Percentiles rank a stretch among this genome's conserved stretches.
Conservation (phyloP, 2,888 invertebrate genomes). For the Euclidia mi region DNA sequence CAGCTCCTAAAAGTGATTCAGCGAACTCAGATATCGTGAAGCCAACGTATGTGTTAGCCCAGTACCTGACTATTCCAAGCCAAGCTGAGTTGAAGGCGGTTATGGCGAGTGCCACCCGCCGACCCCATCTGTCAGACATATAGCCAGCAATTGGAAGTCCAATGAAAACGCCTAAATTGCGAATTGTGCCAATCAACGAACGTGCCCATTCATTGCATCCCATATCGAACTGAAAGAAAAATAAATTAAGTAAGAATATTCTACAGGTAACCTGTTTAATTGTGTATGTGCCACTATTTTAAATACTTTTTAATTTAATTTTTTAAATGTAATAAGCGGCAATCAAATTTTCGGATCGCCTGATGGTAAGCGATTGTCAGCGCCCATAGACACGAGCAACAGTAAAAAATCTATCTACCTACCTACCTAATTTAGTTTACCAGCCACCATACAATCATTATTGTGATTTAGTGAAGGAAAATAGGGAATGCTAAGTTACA, state of each 20-base stretch:
- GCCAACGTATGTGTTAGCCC: constrained; percentile 89
- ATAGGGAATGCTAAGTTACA: too few species aligned
- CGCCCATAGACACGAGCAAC: too few species aligned
- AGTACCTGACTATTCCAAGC: constrained; percentile 92
- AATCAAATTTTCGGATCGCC: too few species aligned
- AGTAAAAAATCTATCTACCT: too few species aligned
- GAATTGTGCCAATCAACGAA: constrained; percentile 92
- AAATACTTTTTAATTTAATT: too few species aligned
- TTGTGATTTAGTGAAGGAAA: too few species aligned
- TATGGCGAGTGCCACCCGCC: constrained; percentile 90
- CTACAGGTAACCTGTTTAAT: neutral
- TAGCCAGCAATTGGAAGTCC: constrained; percentile 93
- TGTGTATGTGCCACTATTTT: too few species aligned
- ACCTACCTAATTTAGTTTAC: too few species aligned
- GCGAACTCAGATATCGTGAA: neutral
- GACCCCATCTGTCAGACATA: constrained; percentile 93
- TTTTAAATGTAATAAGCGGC: too few species aligned
- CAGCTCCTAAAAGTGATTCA: neutral
- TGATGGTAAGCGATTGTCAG: too few species aligned
- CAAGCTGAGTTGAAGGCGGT: constrained; percentile 91
- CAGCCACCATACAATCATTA: too few species aligned
- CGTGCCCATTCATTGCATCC: constrained; percentile 93
- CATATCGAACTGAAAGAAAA: constrained; percentile 85
- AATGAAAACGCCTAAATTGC: constrained; percentile 92
- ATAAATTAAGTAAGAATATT: neutral